Base-by-base conservation (phyloP, 92 coral and sea anemone genomes). In the Diadumene lineata region DNA sequence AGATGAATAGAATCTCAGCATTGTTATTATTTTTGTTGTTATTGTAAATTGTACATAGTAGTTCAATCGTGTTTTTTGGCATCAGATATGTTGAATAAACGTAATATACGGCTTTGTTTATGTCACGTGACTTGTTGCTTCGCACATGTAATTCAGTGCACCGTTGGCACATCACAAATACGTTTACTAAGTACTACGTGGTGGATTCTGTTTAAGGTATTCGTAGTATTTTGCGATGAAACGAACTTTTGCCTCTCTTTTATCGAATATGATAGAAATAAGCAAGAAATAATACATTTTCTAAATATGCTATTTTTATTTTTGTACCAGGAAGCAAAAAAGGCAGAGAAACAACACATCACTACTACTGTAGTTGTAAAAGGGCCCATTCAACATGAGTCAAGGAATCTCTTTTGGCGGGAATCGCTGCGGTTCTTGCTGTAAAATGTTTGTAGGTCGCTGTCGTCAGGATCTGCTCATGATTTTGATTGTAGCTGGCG, bases 401-500 rank as follows among this genome's bases (percentile, higher is more conserved):
- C 66, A 44, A 56, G 66, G 66, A 23, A 72, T 72, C 2, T 21
- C 31, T 43, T 64, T 53, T 78, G 82, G 82, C 82, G 82, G 82
- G 76, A 72, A 72, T 46, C 82, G 82, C 6, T 78, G 82, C 57
- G 69, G 82, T 0, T 55, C 66, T 18, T 85, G 85, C 60, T 85
- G 90, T 53, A 44, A 67, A 11, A 24, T 63, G 7, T 69, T 81
- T 48, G 56, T 73, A 32, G 77, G 78, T 27, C 78, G 86, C 23
- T 34, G 87, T 17, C 80, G 74, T 46, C 84, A 87, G 29, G 92
- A 93, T 68, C 17, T 87, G 33, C 87, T 93, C 25, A 78, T 93
- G 61, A 58, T 93, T 28, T 75, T 87, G 60, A 93, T 93, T 43
- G 73, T 93, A 66, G 31, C 74, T 22, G 96, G 98, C 50, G 94